Base-by-base conservation (phyloP, 1,140 invertebrate genomes). In the Polypedilum vanderplanki region DNA sequence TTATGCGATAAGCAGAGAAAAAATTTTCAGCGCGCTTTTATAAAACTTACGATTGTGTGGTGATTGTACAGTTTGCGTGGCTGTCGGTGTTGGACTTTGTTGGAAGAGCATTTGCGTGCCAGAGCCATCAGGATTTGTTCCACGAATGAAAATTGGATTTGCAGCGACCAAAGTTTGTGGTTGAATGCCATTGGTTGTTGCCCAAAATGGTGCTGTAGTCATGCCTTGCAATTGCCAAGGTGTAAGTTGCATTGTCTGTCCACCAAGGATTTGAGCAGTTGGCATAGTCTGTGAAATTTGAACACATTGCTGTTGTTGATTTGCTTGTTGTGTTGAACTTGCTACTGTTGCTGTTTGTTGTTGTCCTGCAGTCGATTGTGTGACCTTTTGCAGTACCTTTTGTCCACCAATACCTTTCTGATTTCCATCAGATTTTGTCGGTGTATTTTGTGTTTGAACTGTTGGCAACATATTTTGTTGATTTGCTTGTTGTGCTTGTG, bases 101-200 rank as follows among this genome's bases (percentile, higher is more conserved):
- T 94, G 93, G 77, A 96, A 94, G 78, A 93, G 94, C 90, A 96
- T 94, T 40, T 78, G 79, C 3, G 85, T 84, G 15, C 88, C 88
- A 80, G 85, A 84, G 15, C 88, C 88, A 80, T 94, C 92, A 10
- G 89, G 89, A 78, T 93, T 92, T 3, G 88, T 86, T 8, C 92
- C 90, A 75, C 93, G 83, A 77, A 95, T 94, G 78, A 95, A 93
- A 78, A 94, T 94, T 24, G 90, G 90, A 83, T 93, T 94, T 4
- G 88, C 90, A 0, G 88, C 86, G 3, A 91, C 82, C 0, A 92
- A 80, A 3, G 88, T 83, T 41, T 87, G 88, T 8, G 89, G 88
- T 77, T 90, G 91, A 22, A 94, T 76, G 75, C 88, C 83, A 83
- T 79, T 81, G 40, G 85, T 91, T 57, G 87, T 87, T 78, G 89